Evolutionary conservation across 2,888 invertebrate genomes (phyloP).

Genomic region (Geotrupes spiniger): DNA sequence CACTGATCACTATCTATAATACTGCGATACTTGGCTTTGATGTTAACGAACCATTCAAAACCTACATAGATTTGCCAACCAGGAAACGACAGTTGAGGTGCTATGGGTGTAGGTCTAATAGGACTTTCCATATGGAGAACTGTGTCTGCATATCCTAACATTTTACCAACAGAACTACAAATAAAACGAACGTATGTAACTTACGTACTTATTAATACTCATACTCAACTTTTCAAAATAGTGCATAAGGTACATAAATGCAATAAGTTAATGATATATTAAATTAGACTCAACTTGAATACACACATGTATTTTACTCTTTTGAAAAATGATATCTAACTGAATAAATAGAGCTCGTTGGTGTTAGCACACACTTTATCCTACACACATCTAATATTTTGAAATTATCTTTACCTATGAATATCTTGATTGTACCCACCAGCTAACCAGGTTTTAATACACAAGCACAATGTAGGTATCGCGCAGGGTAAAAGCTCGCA

Average conservation of each 20-base stretch:
- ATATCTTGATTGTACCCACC: conserved; percentile 51
- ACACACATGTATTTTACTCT: not conserved
- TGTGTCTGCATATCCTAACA: conserved; percentile 38
- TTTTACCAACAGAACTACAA: conserved; percentile 24
- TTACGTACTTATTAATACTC: no score
- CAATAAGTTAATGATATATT: no score
- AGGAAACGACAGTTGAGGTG: conserved; percentile 53
- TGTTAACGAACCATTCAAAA: conserved; percentile 55
- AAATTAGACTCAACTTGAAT: no score
- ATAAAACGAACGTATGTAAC: conserved; percentile 1
- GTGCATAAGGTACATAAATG: no score
- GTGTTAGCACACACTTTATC: no score
- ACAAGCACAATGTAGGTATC: conserved; percentile 61
- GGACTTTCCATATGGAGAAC: conserved; percentile 45
- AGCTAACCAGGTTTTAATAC: conserved; percentile 57
- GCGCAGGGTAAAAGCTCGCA: conserved; percentile 67
- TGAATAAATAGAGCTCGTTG: not conserved
- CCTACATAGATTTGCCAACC: conserved; percentile 50
- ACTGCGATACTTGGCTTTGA: conserved; percentile 52
- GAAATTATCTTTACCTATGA: conserved; percentile 39
- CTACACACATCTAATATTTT: no score
- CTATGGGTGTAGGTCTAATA: conserved; percentile 48
- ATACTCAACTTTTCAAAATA: no score
- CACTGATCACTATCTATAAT: conserved; percentile 57
- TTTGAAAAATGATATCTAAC: not conserved